A percentile compares a stretch with the other conserved stretches of the same genome.
phyloP scores from a whole-genome alignment of 2,888 invertebrate species.

The Alloscopus bannaensis region DNA sequence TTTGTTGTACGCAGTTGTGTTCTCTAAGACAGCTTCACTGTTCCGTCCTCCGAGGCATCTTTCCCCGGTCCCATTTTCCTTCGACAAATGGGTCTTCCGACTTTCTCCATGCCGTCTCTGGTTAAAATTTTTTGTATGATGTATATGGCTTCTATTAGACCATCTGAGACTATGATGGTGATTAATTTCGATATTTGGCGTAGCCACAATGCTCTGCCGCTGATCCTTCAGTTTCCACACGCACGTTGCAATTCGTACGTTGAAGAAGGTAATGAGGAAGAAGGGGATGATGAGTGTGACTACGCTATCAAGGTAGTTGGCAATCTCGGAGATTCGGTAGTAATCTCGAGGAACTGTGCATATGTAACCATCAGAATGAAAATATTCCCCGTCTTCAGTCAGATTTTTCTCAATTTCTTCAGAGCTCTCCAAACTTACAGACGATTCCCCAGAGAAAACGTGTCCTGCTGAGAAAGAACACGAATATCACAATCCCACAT shows the following conservation, averaged over 20 bases:
- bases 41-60: too few relatives aligned
- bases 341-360: conserved; percentile 78
- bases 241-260: conserved; percentile 82
- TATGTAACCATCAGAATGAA: conserved; percentile 67
- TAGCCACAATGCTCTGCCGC: conserved; percentile 68
- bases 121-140: too few relatives aligned
- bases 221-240: conserved; percentile 78
- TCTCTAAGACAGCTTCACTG: conserved; percentile 13
- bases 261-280: conserved; percentile 82
- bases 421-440: conserved; percentile 1
- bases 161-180: conserved; percentile 37
- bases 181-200: conserved; percentile 20
- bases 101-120: too few relatives aligned
- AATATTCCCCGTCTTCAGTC: conserved; percentile 9
- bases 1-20: conserved; percentile 9
- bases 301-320: conserved; percentile 84
- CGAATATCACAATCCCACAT: too few relatives aligned
- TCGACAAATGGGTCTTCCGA: conserved; percentile 21
- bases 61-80: conserved; percentile 5
- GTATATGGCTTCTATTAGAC: conserved; percentile 19
- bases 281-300: conserved; percentile 86
- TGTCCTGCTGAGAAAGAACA: conserved; percentile 10
- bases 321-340: conserved; percentile 79
- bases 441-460: conserved; percentile 19
- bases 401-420: conserved; percentile 12